Conservation (phyloP, 2,888 invertebrate species). For the Nomada fabriciana region DNA sequence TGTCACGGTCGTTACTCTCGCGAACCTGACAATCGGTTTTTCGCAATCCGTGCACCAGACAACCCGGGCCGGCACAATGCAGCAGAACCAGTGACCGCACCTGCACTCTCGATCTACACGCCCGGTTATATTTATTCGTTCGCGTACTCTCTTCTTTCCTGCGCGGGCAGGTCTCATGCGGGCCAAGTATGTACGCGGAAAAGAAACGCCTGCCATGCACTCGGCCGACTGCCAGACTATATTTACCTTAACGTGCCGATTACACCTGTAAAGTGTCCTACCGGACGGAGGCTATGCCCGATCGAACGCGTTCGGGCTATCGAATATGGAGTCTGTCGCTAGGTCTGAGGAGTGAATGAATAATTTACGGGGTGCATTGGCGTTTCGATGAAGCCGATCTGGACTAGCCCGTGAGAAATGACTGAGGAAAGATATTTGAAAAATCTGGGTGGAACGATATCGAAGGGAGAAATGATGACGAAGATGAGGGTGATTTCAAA, state of each 20-base stretch:
- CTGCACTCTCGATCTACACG: slow-evolving; percentile 61
- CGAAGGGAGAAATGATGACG: neutral
- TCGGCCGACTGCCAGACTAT: slow-evolving; percentile 82
- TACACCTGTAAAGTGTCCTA: slow-evolving; percentile 75
- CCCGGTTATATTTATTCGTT: slow-evolving; percentile 70
- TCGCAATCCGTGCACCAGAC: slow-evolving; percentile 58
- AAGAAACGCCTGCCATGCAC: slow-evolving; percentile 77
- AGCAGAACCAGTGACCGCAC: slow-evolving; percentile 71
- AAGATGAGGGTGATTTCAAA: neutral
- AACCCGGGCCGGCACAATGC: slow-evolving; percentile 39
- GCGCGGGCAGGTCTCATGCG: slow-evolving; percentile 65
- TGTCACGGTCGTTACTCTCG: slow-evolving; percentile 68
- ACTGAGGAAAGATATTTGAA: too few species aligned
- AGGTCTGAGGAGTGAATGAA: slow-evolving; percentile 5
- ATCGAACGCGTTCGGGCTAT: slow-evolving; percentile 18
- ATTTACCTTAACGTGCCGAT: slow-evolving; percentile 80
- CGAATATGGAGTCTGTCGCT: slow-evolving; percentile 28
- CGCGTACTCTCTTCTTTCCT: slow-evolving; percentile 71
- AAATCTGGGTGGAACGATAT: neutral
- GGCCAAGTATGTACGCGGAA: slow-evolving; percentile 77
- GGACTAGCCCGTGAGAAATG: neutral
- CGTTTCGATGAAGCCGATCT: neutral
- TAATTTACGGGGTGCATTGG: neutral
- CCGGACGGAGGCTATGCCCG: slow-evolving; percentile 24
- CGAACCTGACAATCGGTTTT: slow-evolving; percentile 58